These are phyloP conservation scores for Tychaedon coryphoeus DNA, from an alignment of 2,113 vertebrate genomes.

Conservation along the genomic window DNA sequence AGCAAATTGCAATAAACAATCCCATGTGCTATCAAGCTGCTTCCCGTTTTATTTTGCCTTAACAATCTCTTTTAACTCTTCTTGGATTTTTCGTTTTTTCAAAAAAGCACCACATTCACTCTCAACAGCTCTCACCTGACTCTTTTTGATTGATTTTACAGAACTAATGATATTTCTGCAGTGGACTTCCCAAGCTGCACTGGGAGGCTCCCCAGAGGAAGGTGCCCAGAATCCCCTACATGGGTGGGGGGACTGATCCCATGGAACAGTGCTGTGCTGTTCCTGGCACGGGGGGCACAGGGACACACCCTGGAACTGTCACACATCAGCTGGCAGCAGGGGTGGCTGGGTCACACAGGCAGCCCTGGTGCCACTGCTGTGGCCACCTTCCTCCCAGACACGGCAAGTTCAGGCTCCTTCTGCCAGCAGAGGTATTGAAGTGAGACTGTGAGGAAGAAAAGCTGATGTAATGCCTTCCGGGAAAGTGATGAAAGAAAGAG, in stretches of 20 bases:
- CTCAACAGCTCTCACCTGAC: neutral
- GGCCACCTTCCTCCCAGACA: neutral
- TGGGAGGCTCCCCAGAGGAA: neutral
- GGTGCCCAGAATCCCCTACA: neutral
- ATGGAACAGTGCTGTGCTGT: fast-evolving
- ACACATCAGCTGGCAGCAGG: neutral
- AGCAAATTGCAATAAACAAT: neutral
- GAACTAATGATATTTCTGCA: neutral
- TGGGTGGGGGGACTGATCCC: neutral
- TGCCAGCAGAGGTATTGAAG: neutral
- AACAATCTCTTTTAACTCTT: neutral
- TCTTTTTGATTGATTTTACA: neutral
- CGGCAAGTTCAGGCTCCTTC: neutral
- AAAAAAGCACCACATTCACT: neutral
- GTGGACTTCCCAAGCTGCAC: neutral
- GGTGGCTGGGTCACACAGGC: fast-evolving
- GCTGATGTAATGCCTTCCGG: neutral
- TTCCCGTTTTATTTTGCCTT: neutral
- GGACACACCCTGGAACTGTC: fast-evolving
- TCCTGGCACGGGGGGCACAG: neutral
- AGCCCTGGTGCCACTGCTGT: fast-evolving
- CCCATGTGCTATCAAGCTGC: fast-evolving
- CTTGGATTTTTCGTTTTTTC: neutral
- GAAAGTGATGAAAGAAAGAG: neutral
- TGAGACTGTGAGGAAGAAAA: neutral